Percentiles rank a stretch among this genome's conserved stretches.
Evolutionary conservation across 1,140 invertebrate genomes (phyloP).

Genomic region (Hyphantria cunea): DNA sequence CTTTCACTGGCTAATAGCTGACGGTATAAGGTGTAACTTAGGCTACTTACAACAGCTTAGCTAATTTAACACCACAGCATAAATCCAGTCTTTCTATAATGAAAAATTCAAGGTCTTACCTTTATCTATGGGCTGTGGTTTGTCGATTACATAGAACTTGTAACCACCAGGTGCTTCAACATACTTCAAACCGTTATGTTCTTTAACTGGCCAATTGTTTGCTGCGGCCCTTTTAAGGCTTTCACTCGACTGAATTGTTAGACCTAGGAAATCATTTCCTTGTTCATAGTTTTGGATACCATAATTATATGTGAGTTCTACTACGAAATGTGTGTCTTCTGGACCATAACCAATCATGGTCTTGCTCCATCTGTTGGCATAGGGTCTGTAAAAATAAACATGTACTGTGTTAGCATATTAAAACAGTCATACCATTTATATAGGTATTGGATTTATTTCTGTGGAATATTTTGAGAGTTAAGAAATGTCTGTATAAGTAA

Average conservation of each 20-base stretch:
- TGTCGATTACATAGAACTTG: conserved; percentile 90
- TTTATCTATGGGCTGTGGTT: conserved; percentile 84
- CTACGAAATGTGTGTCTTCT: conserved; percentile 97
- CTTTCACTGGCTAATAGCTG: too few species aligned
- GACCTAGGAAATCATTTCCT: conserved; percentile 94
- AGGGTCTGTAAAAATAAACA: conserved; percentile 86
- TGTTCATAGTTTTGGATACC: conserved; percentile 91
- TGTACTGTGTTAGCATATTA: not conserved
- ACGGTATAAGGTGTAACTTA: too few species aligned
- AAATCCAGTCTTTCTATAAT: too few species aligned
- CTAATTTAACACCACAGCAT: too few species aligned
- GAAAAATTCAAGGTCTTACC: conserved; percentile 74
- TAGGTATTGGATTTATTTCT: too few species aligned
- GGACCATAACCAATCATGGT: conserved; percentile 99
- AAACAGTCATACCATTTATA: too few species aligned
- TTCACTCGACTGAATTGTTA: conserved; percentile 92
- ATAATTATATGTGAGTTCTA: conserved; percentile 99
- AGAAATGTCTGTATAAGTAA: too few species aligned
- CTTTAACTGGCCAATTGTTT: conserved; percentile 85
- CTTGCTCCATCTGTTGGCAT: conserved; percentile 99
- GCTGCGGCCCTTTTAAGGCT: conserved; percentile 87
- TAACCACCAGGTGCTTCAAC: conserved; percentile 95
- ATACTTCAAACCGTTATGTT: conserved; percentile 83
- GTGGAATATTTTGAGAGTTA: too few species aligned
- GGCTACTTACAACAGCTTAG: too few species aligned